A percentile compares a stretch with the other conserved stretches of the same genome.
These are phyloP conservation scores for Alligator mississippiensis DNA, from an alignment of 2,113 vertebrate genomes.

Conservation along the genomic window DNA sequence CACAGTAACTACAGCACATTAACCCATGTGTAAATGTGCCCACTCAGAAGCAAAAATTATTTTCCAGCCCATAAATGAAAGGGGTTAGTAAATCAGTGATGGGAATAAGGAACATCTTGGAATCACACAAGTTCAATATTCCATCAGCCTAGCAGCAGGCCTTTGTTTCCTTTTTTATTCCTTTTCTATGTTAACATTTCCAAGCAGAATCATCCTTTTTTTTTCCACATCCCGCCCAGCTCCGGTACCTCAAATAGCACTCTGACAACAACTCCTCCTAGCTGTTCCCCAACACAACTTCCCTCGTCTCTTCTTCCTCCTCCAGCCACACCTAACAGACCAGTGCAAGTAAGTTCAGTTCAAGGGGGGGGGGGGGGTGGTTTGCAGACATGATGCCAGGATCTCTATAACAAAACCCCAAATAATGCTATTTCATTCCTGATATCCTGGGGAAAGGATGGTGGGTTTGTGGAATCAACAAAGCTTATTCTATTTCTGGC, in stretches of 20 bases:
- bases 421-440: slow-evolving; percentile 71
- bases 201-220: slow-evolving; percentile 48
- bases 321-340: slow-evolving; percentile 39
- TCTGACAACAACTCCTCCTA: slow-evolving; percentile 47
- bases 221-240: not conserved
- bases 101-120: not conserved
- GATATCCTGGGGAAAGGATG: slow-evolving; percentile 52
- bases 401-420: slow-evolving; percentile 59
- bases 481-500: slow-evolving; percentile 3
- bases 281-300: not conserved
- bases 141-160: not conserved
- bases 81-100: not conserved
- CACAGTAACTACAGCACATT: too few species aligned
- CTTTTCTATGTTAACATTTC: slow-evolving; percentile 28
- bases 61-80: slow-evolving; percentile 1
- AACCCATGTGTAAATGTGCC: too few species aligned
- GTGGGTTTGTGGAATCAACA: not conserved
- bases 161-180: not conserved
- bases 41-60: not conserved
- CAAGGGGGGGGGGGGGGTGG: slow-evolving; percentile 44
- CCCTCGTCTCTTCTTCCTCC: slow-evolving; percentile 23
- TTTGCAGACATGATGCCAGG: slow-evolving; percentile 35
- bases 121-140: not conserved
- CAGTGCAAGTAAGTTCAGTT: slow-evolving; percentile 53
- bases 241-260: slow-evolving; percentile 2